Base-by-base conservation (phyloP, 2,888 invertebrate species). In the Mellilla xanthometata region DNA sequence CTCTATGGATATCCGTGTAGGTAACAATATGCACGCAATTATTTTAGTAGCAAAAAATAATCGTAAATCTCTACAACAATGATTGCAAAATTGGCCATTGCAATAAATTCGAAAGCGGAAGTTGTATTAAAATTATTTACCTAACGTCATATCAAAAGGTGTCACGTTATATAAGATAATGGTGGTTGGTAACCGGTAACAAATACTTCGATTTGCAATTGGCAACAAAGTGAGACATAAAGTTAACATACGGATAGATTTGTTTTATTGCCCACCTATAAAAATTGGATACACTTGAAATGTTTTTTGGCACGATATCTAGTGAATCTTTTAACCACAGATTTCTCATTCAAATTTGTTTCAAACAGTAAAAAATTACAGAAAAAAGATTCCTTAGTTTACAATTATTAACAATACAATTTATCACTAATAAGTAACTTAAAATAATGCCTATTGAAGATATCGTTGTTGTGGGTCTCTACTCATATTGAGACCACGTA, bases 91-190 rank as follows among this genome's bases (percentile, higher is more conserved):
- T 49, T 50, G 42, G 42, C 39, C 30, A 39, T 44, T 53, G 46
- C 53, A 56, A 54, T 56, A 56, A 56, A 53, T 47, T 49, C 36
- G 52, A 54, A 58, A 57, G 56, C 58, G 60, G 58, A 60, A 58
- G 54, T 36, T 8, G 3, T 49, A 38, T 57, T 57, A 58, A 52
- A 51, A 45, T 36, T 55, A 57, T 62, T 60, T 62, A 43, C 56
- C 54, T 53, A 58, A 62, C 54, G 48, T 57, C 53, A 58, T 52
- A 54, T 47, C 49, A 54, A 58, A 56, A 57, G 54, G 49, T 58
- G 54, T 42, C 51, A 41, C 22, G 34, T 59, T 56, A 49, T 47
- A 36, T 39, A 55, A 57, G 39, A 34, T 42, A 26, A 19, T 39
- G 30, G 28, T 35, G 27, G 15, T 26, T 27, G 12, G 27, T 8